Conservation (phyloP, 2,888 invertebrate species). For the Pharmacophagus antenor region DNA sequence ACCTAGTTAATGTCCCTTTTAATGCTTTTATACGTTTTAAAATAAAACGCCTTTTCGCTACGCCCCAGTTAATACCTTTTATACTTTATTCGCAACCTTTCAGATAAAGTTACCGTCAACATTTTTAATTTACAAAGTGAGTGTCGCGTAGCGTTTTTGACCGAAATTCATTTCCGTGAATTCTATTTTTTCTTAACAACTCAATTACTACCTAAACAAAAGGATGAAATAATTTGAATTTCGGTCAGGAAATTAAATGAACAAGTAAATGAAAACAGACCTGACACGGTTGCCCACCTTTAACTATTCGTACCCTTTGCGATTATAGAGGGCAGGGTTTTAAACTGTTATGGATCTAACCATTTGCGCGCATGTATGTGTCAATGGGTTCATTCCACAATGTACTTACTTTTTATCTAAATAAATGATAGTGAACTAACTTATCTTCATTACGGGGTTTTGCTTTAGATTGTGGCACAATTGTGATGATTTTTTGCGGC, state of each 20-base stretch:
- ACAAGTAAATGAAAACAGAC: conserved; percentile 62
- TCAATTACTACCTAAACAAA: conserved; percentile 77
- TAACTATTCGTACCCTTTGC: conserved; percentile 64
- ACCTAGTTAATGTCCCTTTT: conserved; percentile 18
- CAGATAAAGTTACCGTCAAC: conserved; percentile 39
- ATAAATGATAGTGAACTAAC: not conserved
- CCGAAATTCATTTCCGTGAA: conserved; percentile 68
- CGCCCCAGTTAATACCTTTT: conserved; percentile 39
- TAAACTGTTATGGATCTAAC: conserved; percentile 62
- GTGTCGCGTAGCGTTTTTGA: conserved; percentile 43
- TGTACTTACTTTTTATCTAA: not conserved
- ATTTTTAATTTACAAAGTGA: conserved; percentile 50
- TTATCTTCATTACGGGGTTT: not conserved
- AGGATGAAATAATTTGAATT: conserved; percentile 68
- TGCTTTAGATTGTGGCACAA: too few relatives aligned
- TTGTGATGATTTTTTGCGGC: too few relatives aligned
- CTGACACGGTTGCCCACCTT: conserved; percentile 68
- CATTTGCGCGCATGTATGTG: conserved; percentile 47
- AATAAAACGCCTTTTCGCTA: conserved; percentile 27
- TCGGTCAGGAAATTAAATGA: conserved; percentile 77
- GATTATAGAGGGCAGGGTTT: conserved; percentile 56
- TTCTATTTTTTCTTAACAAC: conserved; percentile 67
- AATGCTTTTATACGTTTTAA: conserved; percentile 8
- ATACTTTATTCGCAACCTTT: conserved; percentile 32
- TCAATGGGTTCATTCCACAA: not conserved